These are phyloP conservation scores for Clarias laeviceps DNA, from an alignment of 2,797 vertebrate species.

Conservation along the genomic window DNA sequence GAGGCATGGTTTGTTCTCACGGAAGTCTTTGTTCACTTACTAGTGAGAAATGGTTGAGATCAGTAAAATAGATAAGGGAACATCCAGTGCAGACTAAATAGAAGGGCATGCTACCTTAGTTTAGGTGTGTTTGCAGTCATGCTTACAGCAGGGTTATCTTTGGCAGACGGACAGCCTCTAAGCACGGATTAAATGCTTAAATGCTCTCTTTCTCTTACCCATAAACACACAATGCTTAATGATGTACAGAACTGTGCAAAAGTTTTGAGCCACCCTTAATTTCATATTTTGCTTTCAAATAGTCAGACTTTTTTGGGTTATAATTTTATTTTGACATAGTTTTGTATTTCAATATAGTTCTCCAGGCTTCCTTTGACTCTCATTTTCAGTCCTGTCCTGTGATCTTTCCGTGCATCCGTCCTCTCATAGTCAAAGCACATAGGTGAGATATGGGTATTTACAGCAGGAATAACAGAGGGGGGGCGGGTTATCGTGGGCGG, in stretches of 20 bases:
- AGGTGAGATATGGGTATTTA: too few relatives aligned
- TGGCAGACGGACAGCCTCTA: not conserved
- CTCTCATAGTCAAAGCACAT: too few relatives aligned
- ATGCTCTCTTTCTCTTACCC: not conserved
- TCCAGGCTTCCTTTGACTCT: too few relatives aligned
- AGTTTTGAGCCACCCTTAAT: too few relatives aligned
- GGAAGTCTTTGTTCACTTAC: conserved; percentile 48
- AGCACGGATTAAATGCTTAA: not conserved
- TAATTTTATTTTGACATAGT: too few relatives aligned
- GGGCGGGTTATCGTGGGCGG: too few relatives aligned
- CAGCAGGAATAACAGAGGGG: too few relatives aligned
- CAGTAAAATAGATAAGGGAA: conserved; percentile 10
- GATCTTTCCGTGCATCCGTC: too few relatives aligned
- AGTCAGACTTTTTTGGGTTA: too few relatives aligned
- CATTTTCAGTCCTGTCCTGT: too few relatives aligned
- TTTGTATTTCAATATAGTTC: too few relatives aligned
- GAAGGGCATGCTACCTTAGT: not conserved
- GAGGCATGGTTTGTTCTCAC: conserved; percentile 34
- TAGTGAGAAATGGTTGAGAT: conserved; percentile 28
- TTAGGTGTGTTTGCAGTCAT: conserved; percentile 2
- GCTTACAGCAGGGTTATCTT: not conserved
- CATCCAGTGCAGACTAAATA: not conserved
- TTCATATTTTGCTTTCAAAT: too few relatives aligned
- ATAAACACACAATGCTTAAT: not conserved
- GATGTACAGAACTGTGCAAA: not conserved